These are phyloP conservation scores for Tethea ocularis DNA, from an alignment of 2,888 invertebrate genomes.

Conservation along the genomic window DNA sequence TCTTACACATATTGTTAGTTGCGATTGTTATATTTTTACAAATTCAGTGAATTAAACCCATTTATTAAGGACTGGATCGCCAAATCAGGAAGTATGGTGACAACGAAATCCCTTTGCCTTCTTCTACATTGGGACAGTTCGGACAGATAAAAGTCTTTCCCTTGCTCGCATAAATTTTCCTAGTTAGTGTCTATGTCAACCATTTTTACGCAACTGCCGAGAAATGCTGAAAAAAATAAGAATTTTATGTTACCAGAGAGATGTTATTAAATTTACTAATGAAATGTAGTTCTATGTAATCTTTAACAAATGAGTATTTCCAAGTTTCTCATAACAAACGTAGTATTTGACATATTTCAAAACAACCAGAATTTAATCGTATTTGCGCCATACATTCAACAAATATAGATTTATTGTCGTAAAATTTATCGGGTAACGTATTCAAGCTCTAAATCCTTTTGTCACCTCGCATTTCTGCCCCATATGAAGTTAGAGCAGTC, in stretches of 20 bases:
- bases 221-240: not conserved
- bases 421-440: not conserved
- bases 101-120: not conserved
- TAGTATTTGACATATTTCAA: not conserved
- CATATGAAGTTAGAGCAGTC: not conserved
- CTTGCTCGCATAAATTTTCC: not conserved
- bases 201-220: too few relatives aligned
- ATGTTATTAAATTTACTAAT: not conserved
- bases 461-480: not conserved
- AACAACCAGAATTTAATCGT: not conserved
- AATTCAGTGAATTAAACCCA: not conserved
- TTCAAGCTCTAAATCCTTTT: conserved; percentile 1
- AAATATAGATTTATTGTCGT: not conserved
- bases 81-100: conserved; percentile 2
- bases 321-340: not conserved
- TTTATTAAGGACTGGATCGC: not conserved
- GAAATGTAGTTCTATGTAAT: not conserved
- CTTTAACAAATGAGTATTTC: not conserved
- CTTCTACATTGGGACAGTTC: not conserved
- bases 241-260: not conserved
- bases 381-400: not conserved
- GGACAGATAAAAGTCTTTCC: not conserved
- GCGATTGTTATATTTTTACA: not conserved
- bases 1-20: not conserved
- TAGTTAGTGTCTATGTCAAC: not conserved